A percentile compares a stretch with the other conserved stretches of the same genome.
These are phyloP conservation scores for Acrobasis repandana DNA, from an alignment of 2,888 invertebrate species.

Conservation along the genomic window DNA sequence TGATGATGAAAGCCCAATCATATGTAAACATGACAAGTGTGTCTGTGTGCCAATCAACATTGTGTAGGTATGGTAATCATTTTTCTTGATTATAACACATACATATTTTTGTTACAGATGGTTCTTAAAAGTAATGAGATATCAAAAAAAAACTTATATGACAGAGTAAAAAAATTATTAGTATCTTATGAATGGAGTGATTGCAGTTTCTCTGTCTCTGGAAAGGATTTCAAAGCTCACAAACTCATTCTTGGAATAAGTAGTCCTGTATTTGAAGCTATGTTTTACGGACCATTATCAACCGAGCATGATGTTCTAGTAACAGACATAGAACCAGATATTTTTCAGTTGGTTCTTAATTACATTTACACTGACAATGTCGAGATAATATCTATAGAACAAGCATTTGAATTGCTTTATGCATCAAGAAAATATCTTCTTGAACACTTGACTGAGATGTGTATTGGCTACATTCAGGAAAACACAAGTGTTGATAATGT, in stretches of 20 bases:
- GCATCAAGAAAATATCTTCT: slow-evolving; percentile 86
- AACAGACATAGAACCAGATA: slow-evolving; percentile 83
- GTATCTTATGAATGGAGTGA: slow-evolving; percentile 82
- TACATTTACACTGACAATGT: slow-evolving; percentile 85
- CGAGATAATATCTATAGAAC: slow-evolving; percentile 77
- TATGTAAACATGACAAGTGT: no score
- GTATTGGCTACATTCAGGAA: slow-evolving; percentile 77
- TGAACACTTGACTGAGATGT: slow-evolving; percentile 74
- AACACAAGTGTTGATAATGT: slow-evolving; percentile 83
- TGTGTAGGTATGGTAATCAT: no score
- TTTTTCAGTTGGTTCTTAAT: slow-evolving; percentile 83
- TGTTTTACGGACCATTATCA: slow-evolving; percentile 85
- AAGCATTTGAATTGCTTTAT: slow-evolving; percentile 85
- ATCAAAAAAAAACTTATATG: slow-evolving; percentile 64
- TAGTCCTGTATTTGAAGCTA: slow-evolving; percentile 87
- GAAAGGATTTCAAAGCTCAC: slow-evolving; percentile 81
- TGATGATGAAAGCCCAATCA: no score
- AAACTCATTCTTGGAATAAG: slow-evolving; percentile 85
- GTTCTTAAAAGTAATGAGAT: slow-evolving; percentile 55
- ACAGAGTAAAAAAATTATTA: slow-evolving; percentile 71
- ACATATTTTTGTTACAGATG: slow-evolving; percentile 64
- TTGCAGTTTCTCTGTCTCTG: slow-evolving; percentile 81
- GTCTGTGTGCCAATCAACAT: no score
- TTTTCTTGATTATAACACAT: no score
- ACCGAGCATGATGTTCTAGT: slow-evolving; percentile 74